Percentiles rank a stretch among this genome's conserved stretches.
These are phyloP conservation scores for Eptatretus atami DNA, from an alignment of 2,797 vertebrate species.

Conservation along the genomic window DNA sequence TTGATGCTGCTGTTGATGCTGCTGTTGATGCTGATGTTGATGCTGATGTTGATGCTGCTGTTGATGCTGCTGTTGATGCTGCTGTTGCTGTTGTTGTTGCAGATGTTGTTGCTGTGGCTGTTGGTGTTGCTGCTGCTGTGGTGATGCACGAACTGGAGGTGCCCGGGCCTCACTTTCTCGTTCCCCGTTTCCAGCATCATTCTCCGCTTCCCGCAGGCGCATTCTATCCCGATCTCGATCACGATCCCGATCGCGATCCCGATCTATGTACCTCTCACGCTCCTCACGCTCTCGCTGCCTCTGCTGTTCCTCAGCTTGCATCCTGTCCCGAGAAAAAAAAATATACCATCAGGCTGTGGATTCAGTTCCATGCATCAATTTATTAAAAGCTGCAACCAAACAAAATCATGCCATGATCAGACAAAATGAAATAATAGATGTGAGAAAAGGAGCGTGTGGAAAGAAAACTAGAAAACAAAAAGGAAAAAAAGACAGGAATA, in stretches of 20 bases:
- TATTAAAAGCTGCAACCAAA: too few relatives aligned
- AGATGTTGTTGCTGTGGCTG: neutral
- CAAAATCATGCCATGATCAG: too few relatives aligned
- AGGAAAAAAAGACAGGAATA: too few relatives aligned
- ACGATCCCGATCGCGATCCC: neutral
- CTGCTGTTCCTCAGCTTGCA: constrained; percentile 1
- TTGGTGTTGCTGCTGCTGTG: neutral
- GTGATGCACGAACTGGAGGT: neutral
- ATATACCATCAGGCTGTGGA: too few relatives aligned
- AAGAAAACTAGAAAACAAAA: too few relatives aligned
- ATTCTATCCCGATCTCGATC: neutral
- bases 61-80: neutral
- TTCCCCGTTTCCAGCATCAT: neutral
- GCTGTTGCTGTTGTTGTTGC: neutral
- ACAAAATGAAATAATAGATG: too few relatives aligned
- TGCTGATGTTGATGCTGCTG: neutral
- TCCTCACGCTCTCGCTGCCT: neutral
- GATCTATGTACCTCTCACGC: too few relatives aligned
- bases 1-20: neutral
- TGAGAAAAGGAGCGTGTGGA: too few relatives aligned
- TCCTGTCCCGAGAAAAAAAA: neutral
- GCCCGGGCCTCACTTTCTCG: neutral
- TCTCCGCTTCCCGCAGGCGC: neutral
- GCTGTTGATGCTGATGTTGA: neutral
- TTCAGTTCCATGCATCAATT: too few relatives aligned